Evolutionary conservation across 2,797 vertebrate species (phyloP).

Genomic region (Scarus forsteni): DNA sequence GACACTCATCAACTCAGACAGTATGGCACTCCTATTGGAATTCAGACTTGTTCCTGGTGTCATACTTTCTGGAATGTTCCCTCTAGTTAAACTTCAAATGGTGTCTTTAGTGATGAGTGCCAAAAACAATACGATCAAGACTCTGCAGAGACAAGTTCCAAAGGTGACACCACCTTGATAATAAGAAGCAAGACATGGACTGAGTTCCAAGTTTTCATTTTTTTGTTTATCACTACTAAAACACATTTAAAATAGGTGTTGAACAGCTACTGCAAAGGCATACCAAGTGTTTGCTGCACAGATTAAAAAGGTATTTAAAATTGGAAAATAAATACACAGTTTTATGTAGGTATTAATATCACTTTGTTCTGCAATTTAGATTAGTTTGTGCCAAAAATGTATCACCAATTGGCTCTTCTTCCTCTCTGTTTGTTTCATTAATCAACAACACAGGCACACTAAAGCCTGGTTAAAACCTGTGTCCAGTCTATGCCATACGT

Average conservation of each 20-base stretch:
- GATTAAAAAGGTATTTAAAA: constrained; percentile 20
- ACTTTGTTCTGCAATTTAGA: too few species aligned
- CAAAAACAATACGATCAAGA: constrained; percentile 27
- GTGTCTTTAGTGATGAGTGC: constrained; percentile 38
- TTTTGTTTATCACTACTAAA: constrained; percentile 14
- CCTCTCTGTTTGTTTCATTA: too few species aligned
- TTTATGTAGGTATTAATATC: too few species aligned
- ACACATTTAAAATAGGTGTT: background rate
- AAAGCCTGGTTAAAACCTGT: too few species aligned
- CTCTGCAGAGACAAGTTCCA: constrained; percentile 61
- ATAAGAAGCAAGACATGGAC: constrained; percentile 15
- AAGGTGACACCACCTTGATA: constrained; percentile 15
- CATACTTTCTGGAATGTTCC: constrained; percentile 65
- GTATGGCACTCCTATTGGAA: constrained; percentile 58
- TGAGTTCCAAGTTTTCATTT: background rate
- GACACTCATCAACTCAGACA: constrained; percentile 40
- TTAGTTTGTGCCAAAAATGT: too few species aligned
- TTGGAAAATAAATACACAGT: too few species aligned
- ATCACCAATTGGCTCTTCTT: too few species aligned
- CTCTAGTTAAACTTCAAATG: constrained; percentile 45
- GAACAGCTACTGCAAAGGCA: constrained; percentile 18
- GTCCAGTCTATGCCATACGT: too few species aligned
- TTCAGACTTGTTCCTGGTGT: constrained; percentile 59
- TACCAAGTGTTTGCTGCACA: constrained; percentile 29
- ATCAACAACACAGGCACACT: too few species aligned